Evolutionary conservation across 2,797 vertebrate genomes (phyloP).

Genomic region (Taenioides sp.): DNA sequence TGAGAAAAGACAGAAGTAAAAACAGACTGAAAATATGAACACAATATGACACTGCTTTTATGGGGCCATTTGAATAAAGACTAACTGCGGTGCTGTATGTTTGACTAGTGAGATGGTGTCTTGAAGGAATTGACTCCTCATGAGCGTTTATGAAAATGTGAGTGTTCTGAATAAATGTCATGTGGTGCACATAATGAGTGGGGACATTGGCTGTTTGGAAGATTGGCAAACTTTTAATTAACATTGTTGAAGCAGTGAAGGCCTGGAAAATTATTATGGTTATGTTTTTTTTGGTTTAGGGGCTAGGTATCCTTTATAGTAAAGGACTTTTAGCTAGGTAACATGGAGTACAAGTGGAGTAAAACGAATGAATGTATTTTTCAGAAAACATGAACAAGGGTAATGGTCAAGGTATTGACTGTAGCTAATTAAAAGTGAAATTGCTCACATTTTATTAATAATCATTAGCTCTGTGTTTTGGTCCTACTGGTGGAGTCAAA

Average conservation of each 20-base stretch:
- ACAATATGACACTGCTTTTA: conserved; percentile 19
- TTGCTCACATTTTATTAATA: not conserved
- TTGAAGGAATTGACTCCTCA: conserved; percentile 25
- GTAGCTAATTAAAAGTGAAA: not conserved
- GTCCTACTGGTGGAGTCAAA: too few relatives aligned
- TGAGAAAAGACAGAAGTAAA: conserved; percentile 19
- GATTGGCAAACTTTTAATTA: not conserved
- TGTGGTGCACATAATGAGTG: conserved; percentile 3
- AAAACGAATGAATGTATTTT: too few relatives aligned
- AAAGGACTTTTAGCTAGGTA: too few relatives aligned
- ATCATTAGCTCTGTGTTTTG: too few relatives aligned
- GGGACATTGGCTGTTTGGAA: not conserved
- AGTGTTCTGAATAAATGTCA: conserved; percentile 36
- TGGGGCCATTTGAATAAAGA: conserved; percentile 26
- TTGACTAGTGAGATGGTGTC: conserved; percentile 37
- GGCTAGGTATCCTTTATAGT: not conserved
- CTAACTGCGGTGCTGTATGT: conserved; percentile 10
- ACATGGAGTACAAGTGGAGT: too few relatives aligned
- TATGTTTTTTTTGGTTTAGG: not conserved
- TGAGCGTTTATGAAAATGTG: conserved; percentile 31
- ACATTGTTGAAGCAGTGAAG: not conserved
- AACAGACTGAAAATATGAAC: conserved; percentile 14
- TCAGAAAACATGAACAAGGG: too few relatives aligned
- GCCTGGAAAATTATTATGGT: not conserved
- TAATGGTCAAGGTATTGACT: not conserved